Evolutionary conservation across 2,113 vertebrate species (phyloP).

Genomic region (Neomonachus schauinslandi): DNA sequence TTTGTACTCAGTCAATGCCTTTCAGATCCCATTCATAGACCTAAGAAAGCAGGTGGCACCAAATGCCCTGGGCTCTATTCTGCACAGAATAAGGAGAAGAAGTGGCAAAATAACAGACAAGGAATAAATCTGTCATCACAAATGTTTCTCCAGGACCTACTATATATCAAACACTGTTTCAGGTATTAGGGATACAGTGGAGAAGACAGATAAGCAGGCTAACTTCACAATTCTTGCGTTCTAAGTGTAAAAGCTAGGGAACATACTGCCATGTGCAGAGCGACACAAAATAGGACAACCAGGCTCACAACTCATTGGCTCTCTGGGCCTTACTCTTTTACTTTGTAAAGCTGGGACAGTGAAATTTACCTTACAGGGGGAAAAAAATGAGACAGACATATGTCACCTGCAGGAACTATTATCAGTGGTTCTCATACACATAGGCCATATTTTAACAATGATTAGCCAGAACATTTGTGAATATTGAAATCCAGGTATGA

Average conservation of each 20-base stretch:
- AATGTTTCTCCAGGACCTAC: not conserved
- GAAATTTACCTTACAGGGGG: not conserved
- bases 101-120: not conserved
- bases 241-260: not conserved
- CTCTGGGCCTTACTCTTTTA: not conserved
- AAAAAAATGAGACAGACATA: not conserved
- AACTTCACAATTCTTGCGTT: not conserved
- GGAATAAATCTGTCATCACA: not conserved
- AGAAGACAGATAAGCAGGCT: not conserved
- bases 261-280: accelerated
- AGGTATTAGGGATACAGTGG: no score
- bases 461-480: not conserved
- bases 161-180: not conserved
- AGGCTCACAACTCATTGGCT: not conserved
- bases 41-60: not conserved
- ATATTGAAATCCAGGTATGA: not conserved
- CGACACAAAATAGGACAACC: accelerated
- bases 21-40: not conserved
- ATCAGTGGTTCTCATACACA: not conserved
- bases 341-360: not conserved
- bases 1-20: not conserved
- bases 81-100: not conserved
- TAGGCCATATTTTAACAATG: not conserved
- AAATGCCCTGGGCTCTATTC: not conserved
- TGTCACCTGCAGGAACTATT: not conserved